Evolutionary conservation across 2,113 vertebrate genomes (phyloP), one percentile per base, ranked within the genome.

Genomic region (Maccullochella peelii): DNA sequence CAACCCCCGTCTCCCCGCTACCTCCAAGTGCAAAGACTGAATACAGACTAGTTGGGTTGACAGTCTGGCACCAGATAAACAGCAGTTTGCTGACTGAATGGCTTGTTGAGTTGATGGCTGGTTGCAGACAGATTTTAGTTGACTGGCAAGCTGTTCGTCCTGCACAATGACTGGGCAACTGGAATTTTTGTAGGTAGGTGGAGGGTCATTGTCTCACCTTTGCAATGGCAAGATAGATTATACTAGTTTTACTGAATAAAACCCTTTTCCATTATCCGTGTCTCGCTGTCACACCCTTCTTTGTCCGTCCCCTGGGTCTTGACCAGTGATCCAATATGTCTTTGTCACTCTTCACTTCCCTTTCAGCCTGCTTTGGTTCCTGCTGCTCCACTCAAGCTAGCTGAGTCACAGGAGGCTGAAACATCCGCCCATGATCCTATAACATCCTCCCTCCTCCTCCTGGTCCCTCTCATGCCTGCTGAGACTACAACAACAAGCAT

Each of bases 401-500:
- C 73, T 9, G 61, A 83, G 68, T 68, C 81, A 83, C 71, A 63
- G 59, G 54, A 74, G 67, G 79, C 50, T 77, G 65, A 65, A 79
- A 83, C 72, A 87, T 55, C 61, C 30, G 25, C 14, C 61, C 68
- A 44, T 79, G 40, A 73, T 77, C 84, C 73, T 62, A 47, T 77
- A 76, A 81, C 73, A 83, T 73, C 72, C 33, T 52, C 83, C 82
- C 42, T 44, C 75, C 74, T 57, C 65, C 69, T 57, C 65, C 69
- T 79, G 85, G 71, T 85, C 73, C 72, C 63, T 59, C 58, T 83
- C 78, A 76, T 79, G 47, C 85, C 82, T 88, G 77, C 79, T 80
- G 88, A 77, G 86, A 86, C 73, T 58, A 65, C 72, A 84, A 73
- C 81, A 88, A 82, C 81, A 80, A 83, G 77, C 88, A 73, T 72